Evolutionary conservation across 2,797 vertebrate species (phyloP), one percentile per base, ranked within the genome.

Genomic region (Dallia pectoralis): DNA sequence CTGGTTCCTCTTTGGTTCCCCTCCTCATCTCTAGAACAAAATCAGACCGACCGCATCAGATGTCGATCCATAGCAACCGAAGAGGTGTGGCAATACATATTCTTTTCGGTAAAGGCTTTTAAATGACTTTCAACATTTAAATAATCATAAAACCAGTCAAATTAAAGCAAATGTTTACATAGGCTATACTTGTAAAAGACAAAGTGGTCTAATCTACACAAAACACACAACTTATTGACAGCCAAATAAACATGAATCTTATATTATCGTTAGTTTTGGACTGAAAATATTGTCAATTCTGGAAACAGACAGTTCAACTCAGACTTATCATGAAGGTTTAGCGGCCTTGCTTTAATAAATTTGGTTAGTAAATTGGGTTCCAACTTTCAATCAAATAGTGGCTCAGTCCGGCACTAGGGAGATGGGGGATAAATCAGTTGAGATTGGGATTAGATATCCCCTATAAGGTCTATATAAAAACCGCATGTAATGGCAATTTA

Each of bases 291-390:
- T 18, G 29, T 5, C 61, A 68, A 73, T 63, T 56, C 48, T 18
- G 44, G 61, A n/a, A n/a, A 64, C 65, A 74, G 73, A 71, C 75
- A 77, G 75, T 66, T 32, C 80, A 81, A 79, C 82, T 74, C 74
- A 77, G 67, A 85, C 69, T 67, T 69, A 30, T 76, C 27, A 71
- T 36, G 70, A 70, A 74, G 67, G 64, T 73, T 82, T 83, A 78
- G 83, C 81, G 69, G 70, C 47, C 75, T 84, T 68, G 70, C 77
- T 76, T 75, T 81, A 79, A 80, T 78, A 82, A 71, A 80, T 77
- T 75, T 76, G 81, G 77, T 81, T 81, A 77, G 82, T 82, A 84
- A 87, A 81, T 80, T 71, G 65, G 78, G 61, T 74, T 70, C 70
- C 69, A 81, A 81, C 82, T 80, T 79, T 69, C 25, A 49, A 65